Base-by-base conservation (phyloP, 2,888 invertebrate genomes). In the Conus canariensis region DNA sequence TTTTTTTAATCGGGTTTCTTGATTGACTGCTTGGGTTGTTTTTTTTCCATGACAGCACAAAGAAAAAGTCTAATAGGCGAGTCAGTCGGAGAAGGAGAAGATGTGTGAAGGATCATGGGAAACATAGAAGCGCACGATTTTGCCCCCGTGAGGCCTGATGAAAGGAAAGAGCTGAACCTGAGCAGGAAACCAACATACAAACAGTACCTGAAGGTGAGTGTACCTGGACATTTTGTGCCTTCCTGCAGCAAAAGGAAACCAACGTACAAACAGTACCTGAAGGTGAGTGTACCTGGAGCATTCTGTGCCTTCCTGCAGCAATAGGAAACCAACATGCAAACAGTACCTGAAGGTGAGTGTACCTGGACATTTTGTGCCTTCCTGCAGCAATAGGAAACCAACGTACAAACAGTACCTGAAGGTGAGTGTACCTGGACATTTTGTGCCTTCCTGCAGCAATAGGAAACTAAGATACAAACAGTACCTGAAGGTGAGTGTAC, bases 81-180 rank as follows among this genome's bases (percentile, higher is more conserved):
- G 30, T 30, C 5, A 16, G 59, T 56, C 25, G 25, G 60, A 60
- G 16, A 85, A 60, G 60, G 25, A 60, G 59, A 85, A 58, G 14
- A 16, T n/a, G 9, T 59, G 45, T 67, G n/a, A 30, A n/a, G 10
- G 45, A 60, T 86, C 25, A 95, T 95, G 95, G 95, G 95, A 22
- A 95, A 95, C 92, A 93, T 94, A n/a, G 95, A 95, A 90, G 94
- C 94, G 45, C 95, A 95, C 91, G 95, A 95, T 90, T 91, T 95
- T 70, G 94, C 94, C 87, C 95, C 95, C 16, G 94, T 94, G 14
- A 89, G 95, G 56, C 94, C 94, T 89, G 95, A 95, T 92, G 95
- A 95, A 91, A 93, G 95, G 86, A 94, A 95, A 89, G 95, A 95
- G 74, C 92, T 96, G 70, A 94, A 96, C 92, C 92, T 96, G 59